Conservation (phyloP, 1,140 invertebrate species). For the Aphelinus atriplicis region DNA sequence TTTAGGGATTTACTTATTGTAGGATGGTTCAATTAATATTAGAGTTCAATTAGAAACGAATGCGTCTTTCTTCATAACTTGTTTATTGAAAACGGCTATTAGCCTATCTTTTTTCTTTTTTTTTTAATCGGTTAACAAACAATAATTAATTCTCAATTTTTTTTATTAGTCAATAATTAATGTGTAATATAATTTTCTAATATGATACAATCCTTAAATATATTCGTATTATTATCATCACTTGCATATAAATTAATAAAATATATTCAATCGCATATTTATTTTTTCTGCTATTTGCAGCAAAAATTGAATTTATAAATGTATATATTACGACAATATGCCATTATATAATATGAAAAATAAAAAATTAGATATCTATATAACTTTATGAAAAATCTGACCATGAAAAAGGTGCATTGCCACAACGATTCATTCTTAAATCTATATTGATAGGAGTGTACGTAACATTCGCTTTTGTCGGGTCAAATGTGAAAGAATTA, state of each 20-base stretch:
- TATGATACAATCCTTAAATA: slow-evolving; percentile 29
- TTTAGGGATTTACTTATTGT: background rate
- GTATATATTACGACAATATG: slow-evolving; percentile 16
- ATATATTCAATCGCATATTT: slow-evolving; percentile 24
- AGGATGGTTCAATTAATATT: slow-evolving; percentile 13
- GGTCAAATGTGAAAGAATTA: slow-evolving; percentile 6
- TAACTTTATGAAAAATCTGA: slow-evolving; percentile 14
- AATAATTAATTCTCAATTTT: background rate
- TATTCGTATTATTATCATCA: slow-evolving; percentile 14
- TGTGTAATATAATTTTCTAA: slow-evolving; percentile 23
- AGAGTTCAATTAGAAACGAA: background rate
- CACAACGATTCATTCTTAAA: slow-evolving; percentile 4
- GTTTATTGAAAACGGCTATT: slow-evolving; percentile 19
- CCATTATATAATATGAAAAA: slow-evolving; percentile 27
- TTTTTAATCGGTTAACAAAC: slow-evolving; percentile 1
- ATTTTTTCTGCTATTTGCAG: slow-evolving; percentile 11
- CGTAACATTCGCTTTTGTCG: background rate
- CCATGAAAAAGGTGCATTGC: background rate
- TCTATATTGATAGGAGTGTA: background rate
- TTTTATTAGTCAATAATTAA: slow-evolving; percentile 2
- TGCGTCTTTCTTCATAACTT: slow-evolving; percentile 11
- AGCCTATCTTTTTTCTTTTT: too few relatives aligned
- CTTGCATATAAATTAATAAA: slow-evolving; percentile 34
- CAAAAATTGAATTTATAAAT: slow-evolving; percentile 31
- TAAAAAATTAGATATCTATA: slow-evolving; percentile 24